These are phyloP conservation scores for Anseranas semipalmata DNA, from an alignment of 2,113 vertebrate genomes.

Conservation along the genomic window DNA sequence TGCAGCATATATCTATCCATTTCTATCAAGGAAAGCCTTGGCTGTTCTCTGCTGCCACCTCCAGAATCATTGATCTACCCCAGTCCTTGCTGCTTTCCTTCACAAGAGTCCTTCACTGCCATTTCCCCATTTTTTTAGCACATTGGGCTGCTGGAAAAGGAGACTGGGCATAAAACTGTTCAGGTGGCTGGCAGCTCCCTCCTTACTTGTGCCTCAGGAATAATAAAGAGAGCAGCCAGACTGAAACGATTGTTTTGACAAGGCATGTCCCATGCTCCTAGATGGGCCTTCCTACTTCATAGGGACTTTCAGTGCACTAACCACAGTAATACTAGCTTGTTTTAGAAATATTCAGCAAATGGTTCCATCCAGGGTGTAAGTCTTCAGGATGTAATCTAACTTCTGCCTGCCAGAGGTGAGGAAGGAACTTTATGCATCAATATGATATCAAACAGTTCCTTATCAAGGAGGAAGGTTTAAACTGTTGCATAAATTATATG, in stretches of 20 bases:
- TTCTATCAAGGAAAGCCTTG: constrained; percentile 4
- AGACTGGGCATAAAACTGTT: neutral
- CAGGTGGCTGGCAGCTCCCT: neutral
- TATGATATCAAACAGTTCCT: neutral
- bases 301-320: neutral
- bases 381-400: neutral
- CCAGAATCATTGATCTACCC: neutral
- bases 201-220: neutral
- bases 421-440: neutral
- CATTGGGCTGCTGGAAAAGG: neutral
- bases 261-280: neutral
- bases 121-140: neutral
- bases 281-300: neutral
- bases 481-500: neutral
- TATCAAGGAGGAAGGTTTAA: neutral
- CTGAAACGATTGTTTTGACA: neutral
- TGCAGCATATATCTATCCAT: neutral
- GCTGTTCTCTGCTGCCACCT: neutral
- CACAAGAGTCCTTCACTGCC: neutral
- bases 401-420: neutral
- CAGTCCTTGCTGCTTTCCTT: neutral
- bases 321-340: neutral
- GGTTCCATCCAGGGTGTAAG: neutral
- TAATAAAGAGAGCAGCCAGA: neutral
- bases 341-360: neutral